Base-by-base conservation (phyloP, 2,113 vertebrate genomes). In the Poeciliopsis retropinna region DNA sequence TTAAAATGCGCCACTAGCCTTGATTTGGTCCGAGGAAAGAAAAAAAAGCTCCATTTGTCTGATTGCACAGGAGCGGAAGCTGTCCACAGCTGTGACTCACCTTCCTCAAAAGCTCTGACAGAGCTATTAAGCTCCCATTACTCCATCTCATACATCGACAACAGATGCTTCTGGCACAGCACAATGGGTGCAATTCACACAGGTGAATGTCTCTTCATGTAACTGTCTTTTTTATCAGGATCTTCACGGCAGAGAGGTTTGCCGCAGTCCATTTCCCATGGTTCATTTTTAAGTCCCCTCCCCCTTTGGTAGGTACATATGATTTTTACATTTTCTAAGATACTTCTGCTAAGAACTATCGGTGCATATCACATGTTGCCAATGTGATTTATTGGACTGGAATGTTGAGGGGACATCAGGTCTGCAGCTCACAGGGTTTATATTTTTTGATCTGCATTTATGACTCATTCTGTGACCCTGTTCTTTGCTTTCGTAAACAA, bases 81-180 rank as follows among this genome's bases (percentile, higher is more conserved):
- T 70, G 75, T 90, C 77, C 67, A 74, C 76, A 85, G 76, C 80
- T 80, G 77, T 80, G 76, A 85, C 72, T 87, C 88, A 80, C 76
- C 69, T 73, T 73, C 73, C 70, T 78, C 72, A 71, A 77, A 61
- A 75, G 81, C 75, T 51, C 80, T 13, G 64, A 82, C 27, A 82
- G 69, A 82, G 85, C 84, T 44, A 84, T 91, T 83, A 88, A 74
- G 80, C 68, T 85, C 69, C 81, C 51, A 84, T 89, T 90, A 84
- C 75, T 72, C 64, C 75, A 69, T 89, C 76, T 60, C 78, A 84
- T 73, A 76, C 75, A 57, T 51, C 1, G 22, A 31, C 71, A 67
- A 83, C 84, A 87, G 84, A 85, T 87, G 87, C 84, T 84, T 73
- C 81, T 28, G 71, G 37, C 29, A n/a, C 72, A 60, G 47, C 80